phyloP scores from a whole-genome alignment of 2,797 vertebrate genomes.

The Todus mexicanus region DNA sequence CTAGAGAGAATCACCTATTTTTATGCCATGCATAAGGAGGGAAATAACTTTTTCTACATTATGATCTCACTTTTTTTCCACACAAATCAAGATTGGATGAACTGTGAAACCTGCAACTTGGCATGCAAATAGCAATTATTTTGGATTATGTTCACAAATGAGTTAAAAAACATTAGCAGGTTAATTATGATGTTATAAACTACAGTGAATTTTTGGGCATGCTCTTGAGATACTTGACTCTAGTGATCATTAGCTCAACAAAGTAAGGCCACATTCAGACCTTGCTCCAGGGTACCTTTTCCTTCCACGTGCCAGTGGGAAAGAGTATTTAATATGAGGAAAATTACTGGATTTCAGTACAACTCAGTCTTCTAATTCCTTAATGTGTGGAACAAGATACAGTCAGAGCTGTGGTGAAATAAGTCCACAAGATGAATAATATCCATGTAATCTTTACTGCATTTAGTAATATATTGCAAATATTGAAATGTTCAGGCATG shows the following conservation, averaged over 20 bases:
- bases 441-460: neutral
- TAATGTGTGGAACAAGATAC: neutral
- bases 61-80: slow-evolving; percentile 9
- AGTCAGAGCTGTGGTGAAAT: neutral
- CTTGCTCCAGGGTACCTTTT: neutral
- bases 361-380: neutral
- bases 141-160: slow-evolving; percentile 15
- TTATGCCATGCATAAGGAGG: neutral
- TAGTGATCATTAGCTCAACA: neutral
- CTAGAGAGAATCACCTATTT: slow-evolving; percentile 7
- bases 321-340: neutral
- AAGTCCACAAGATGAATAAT: neutral
- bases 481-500: neutral
- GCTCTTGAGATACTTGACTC: neutral
- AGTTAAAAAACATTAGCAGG: neutral
- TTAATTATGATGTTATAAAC: slow-evolving; percentile 24
- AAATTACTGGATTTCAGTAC: neutral
- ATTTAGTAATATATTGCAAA: neutral
- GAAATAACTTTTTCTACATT: slow-evolving; percentile 1
- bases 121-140: slow-evolving; percentile 16
- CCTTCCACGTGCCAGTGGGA: neutral
- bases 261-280: neutral
- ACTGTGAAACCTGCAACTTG: slow-evolving; percentile 26
- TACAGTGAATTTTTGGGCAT: neutral
- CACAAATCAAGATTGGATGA: slow-evolving; percentile 36